phyloP scores from a whole-genome alignment of 2,797 vertebrate species.

The Chiloscyllium punctatum region DNA sequence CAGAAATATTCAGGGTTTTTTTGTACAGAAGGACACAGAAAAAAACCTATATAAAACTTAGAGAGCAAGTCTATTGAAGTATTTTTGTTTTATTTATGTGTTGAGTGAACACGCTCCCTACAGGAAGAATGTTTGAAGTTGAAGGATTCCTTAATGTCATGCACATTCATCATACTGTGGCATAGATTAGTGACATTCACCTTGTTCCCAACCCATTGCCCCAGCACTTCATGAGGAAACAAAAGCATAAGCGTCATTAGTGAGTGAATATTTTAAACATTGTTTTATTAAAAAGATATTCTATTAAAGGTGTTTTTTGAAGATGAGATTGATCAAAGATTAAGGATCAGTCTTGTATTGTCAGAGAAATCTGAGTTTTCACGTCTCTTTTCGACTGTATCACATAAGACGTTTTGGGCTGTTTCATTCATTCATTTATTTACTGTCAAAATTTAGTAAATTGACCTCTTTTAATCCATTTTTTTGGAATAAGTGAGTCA shows the following conservation, averaged over 20 bases:
- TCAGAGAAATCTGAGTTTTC: neutral
- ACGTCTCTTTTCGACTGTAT: neutral
- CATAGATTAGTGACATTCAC: neutral
- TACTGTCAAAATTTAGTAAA: neutral
- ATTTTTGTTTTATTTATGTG: neutral
- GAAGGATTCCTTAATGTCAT: neutral
- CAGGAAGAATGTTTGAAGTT: neutral
- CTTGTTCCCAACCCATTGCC: neutral
- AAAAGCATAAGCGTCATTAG: neutral
- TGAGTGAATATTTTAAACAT: neutral
- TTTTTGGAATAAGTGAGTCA: neutral
- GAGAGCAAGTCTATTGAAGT: neutral
- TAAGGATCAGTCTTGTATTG: neutral
- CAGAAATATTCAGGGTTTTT: neutral
- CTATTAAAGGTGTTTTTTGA: neutral
- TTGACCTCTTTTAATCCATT: neutral
- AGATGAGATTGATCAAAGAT: neutral
- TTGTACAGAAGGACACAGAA: neutral
- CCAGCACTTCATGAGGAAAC: neutral
- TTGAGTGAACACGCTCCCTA: neutral
- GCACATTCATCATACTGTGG: neutral
- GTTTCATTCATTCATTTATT: neutral
- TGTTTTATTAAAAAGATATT: neutral
- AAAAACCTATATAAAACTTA: too few species aligned
- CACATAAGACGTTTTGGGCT: neutral